These are phyloP conservation scores for Hypomecis punctinalis DNA, from an alignment of 2,888 invertebrate genomes.

Conservation along the genomic window DNA sequence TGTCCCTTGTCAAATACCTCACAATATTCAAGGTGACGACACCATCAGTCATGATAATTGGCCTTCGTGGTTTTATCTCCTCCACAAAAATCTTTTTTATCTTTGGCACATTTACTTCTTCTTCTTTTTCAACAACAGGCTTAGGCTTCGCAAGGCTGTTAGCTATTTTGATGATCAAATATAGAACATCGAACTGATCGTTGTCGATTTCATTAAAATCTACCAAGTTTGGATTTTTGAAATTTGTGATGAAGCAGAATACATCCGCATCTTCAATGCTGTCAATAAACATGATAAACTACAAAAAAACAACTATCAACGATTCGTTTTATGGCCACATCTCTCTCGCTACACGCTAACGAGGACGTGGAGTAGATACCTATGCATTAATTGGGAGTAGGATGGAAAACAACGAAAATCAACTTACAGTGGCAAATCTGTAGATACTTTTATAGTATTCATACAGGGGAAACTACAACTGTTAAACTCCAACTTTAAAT, in stretches of 20 bases:
- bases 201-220: conserved; percentile 55
- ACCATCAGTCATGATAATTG: conserved; percentile 72
- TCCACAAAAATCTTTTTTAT: conserved; percentile 32
- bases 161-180: conserved; percentile 70
- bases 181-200: conserved; percentile 64
- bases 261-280: conserved; percentile 73
- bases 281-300: conserved; percentile 17
- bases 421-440: conserved; percentile 70
- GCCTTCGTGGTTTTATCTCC: conserved; percentile 47
- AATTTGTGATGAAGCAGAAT: conserved; percentile 69
- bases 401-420: background rate
- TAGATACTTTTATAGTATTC: conserved; percentile 61
- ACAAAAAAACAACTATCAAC: background rate
- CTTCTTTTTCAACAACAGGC: conserved; percentile 28
- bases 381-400: background rate
- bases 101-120: conserved; percentile 26
- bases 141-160: conserved; percentile 52
- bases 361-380: no score
- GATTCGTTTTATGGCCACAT: no score
- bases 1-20: conserved; percentile 31
- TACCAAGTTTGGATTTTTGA: conserved; percentile 66
- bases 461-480: conserved; percentile 64
- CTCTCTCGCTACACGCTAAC: no score
- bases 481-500: conserved; percentile 59
- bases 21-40: conserved; percentile 67